Conservation (phyloP, 1,140 invertebrate species). For the Drosophila kanapiae region DNA sequence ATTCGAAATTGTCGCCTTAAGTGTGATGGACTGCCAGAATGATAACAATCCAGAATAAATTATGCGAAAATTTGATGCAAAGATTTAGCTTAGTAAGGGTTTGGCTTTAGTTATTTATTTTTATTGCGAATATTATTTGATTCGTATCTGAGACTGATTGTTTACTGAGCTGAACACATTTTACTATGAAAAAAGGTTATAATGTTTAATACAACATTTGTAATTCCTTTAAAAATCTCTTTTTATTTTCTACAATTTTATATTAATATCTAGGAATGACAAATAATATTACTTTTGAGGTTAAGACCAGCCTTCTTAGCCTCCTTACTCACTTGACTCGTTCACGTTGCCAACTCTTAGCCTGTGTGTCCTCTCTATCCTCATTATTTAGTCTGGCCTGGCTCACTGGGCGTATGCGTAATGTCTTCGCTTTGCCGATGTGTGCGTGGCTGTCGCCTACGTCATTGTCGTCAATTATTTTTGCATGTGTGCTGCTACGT, state of each 20-base stretch:
- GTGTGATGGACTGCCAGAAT: conserved; percentile 9
- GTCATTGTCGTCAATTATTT: conserved; percentile 58
- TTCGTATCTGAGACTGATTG: too few relatives aligned
- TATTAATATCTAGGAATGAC: too few relatives aligned
- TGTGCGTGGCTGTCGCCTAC: conserved; percentile 18
- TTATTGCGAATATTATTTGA: too few relatives aligned
- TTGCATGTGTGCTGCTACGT: conserved; percentile 50
- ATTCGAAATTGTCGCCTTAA: conserved; percentile 47
- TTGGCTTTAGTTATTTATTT: background rate
- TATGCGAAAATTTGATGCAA: background rate
- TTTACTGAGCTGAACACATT: too few relatives aligned
- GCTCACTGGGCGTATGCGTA: conserved; percentile 54
- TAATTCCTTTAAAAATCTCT: background rate
- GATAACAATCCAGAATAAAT: conserved; percentile 24
- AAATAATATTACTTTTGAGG: conserved; percentile 1
- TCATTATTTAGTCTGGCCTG: conserved; percentile 50
- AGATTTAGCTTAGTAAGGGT: background rate
- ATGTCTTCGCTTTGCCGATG: conserved; percentile 30
- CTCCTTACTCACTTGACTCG: background rate
- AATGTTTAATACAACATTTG: too few relatives aligned
- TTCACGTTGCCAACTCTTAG: conserved; percentile 1
- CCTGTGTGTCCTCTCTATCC: conserved; percentile 14
- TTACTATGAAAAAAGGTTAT: too few relatives aligned
- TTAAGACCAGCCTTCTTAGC: background rate
- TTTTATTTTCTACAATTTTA: background rate